Evolutionary conservation across 2,113 vertebrate genomes (phyloP).

Genomic region (Hydropotes inermis): DNA sequence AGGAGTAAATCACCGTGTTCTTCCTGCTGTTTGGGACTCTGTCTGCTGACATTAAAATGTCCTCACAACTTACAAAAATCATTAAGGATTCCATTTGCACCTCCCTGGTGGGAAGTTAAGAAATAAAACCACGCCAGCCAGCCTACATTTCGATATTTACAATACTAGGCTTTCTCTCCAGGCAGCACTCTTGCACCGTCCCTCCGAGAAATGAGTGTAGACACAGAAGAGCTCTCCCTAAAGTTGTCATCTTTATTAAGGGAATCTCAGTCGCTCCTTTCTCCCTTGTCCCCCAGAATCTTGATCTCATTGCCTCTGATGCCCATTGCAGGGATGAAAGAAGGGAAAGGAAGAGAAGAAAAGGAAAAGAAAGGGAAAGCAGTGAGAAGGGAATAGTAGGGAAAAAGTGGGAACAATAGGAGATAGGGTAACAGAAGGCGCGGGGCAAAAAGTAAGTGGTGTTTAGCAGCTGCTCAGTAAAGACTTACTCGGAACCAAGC

Average conservation of each 20-base stretch:
- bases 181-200: neutral
- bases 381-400: neutral
- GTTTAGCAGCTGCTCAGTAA: neutral
- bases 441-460: neutral
- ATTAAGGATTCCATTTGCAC: conserved; percentile 57
- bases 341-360: neutral
- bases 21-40: conserved; percentile 21
- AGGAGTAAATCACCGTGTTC: neutral
- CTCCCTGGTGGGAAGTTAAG: conserved; percentile 47
- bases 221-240: neutral
- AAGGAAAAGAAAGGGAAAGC: neutral
- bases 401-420: neutral
- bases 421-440: fast-evolving
- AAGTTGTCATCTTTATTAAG: neutral
- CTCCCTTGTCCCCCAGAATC: neutral
- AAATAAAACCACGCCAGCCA: conserved; percentile 34
- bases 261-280: neutral
- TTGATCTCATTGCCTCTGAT: neutral
- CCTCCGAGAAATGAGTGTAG: conserved; percentile 33
- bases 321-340: neutral
- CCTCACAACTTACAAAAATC: conserved; percentile 55
- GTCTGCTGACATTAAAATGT: conserved; percentile 41
- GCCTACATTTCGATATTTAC: conserved; percentile 44
- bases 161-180: neutral
- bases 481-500: neutral